Evolutionary conservation across 2,888 invertebrate genomes (phyloP), one percentile per base, ranked within the genome.

Genomic region (Tenthredo distinguenda): DNA sequence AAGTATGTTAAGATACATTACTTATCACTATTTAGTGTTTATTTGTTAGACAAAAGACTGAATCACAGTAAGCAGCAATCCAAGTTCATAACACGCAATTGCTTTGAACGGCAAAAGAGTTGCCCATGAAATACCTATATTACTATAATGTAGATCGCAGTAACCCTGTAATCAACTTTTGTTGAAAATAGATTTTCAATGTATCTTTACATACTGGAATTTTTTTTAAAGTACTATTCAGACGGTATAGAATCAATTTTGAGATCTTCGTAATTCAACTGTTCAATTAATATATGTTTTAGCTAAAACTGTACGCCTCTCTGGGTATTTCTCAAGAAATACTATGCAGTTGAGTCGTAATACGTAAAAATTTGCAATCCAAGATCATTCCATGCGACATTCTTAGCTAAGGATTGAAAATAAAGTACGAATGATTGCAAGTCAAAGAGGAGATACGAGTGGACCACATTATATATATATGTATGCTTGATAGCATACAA

Each of bases 311-410:
- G 9, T 31, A 83, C 34, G 74, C 71, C 76, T 85, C 85, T 84
- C 84, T 76, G 85, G 37, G 83, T 83, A 83, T 85, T 85, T 85
- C 74, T 72, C 12, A 12, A 7, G 72, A 84, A 85, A 85, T 83
- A 72, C 81, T 21, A 21, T 58, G 18, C 84, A 85, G 85, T 65
- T 76, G 85, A 85, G 85, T 84, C 84, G 47, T 15, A 26, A 2
- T 34, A 12, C 43, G 7, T 43, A 21, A 47, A 31, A 31, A 68
- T 37, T 34, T 47, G 31, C 15, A 58, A 65, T 31, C 18, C 5
- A 43, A 62, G 18, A 85, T 84, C 26, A 68, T 47, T n/a, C 65
- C 40, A 34, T 62, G 26, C 50, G 18, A 47, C n/a, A 34, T 47
- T 31, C 43, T 47, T 43, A 31, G 68, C 10, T 47, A 79, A 58